Conservation (phyloP, 1,140 invertebrate genomes). For the Macrocentrus cingulum region DNA sequence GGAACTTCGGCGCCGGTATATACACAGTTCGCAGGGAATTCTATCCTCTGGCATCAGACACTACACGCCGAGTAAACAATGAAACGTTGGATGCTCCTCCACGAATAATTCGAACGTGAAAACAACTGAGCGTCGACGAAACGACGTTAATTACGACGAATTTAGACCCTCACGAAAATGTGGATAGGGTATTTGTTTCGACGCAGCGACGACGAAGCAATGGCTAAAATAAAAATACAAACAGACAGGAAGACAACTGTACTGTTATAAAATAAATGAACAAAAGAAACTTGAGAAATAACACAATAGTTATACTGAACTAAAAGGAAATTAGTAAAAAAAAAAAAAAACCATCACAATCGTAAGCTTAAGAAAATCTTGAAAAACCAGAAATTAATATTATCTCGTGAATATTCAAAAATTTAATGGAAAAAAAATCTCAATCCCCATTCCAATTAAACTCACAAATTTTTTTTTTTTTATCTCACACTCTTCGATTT, state of each 20-base stretch:
- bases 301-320: too few species aligned
- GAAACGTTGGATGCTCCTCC: background rate
- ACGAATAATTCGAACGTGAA: slow-evolving; percentile 18
- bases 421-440: slow-evolving; percentile 1
- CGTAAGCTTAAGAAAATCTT: background rate
- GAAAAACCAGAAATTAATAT: background rate
- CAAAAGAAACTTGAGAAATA: too few species aligned
- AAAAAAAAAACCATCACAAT: background rate
- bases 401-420: background rate
- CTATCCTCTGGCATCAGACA: background rate
- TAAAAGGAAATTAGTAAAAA: too few species aligned
- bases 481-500: background rate
- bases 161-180: slow-evolving; percentile 14
- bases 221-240: too few species aligned
- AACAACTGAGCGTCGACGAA: slow-evolving; percentile 19
- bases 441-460: background rate
- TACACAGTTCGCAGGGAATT: too few species aligned
- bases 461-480: background rate
- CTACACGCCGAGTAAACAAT: background rate
- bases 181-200: slow-evolving; percentile 4
- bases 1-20: background rate
- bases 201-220: background rate
- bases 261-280: too few species aligned
- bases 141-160: slow-evolving; percentile 23
- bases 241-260: too few species aligned